These are phyloP conservation scores for Micromys minutus DNA, from an alignment of 2,113 vertebrate genomes.

Conservation along the genomic window DNA sequence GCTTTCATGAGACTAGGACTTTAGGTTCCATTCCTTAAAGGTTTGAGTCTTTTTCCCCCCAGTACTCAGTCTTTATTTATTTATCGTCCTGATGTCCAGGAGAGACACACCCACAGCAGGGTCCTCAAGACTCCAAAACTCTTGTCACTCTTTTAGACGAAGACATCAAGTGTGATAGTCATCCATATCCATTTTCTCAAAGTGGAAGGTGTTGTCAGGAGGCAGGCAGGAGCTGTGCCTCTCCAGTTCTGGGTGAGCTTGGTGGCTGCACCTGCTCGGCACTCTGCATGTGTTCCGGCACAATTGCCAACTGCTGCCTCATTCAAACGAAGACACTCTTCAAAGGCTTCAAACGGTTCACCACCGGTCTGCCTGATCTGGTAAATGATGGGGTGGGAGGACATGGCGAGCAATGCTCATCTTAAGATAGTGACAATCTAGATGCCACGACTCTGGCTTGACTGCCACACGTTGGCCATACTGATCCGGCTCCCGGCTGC, in stretches of 20 bases:
- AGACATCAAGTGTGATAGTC: no score
- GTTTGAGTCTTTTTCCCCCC: not conserved
- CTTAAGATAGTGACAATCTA: conserved; percentile 91
- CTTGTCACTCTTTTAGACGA: not conserved
- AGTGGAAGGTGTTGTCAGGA: conserved; percentile 54
- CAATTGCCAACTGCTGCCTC: conserved; percentile 87
- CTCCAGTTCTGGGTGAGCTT: not conserved
- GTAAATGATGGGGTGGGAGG: conserved; percentile 93
- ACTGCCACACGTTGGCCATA: conserved; percentile 93
- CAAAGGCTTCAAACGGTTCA: conserved; percentile 90
- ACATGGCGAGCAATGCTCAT: conserved; percentile 91
- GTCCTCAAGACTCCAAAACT: not conserved
- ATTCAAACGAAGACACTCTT: conserved; percentile 91
- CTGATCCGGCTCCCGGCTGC: conserved; percentile 91
- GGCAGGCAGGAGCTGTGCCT: conserved; percentile 68
- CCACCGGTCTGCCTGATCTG: conserved; percentile 91
- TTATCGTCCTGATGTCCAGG: conserved; percentile 3
- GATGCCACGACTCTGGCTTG: conserved; percentile 93
- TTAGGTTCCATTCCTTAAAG: no score
- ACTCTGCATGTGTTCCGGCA: conserved; percentile 88
- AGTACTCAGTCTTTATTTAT: conserved; percentile 66
- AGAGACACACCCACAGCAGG: not conserved
- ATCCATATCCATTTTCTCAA: not conserved
- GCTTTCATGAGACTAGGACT: no score
- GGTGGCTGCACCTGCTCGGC: conserved; percentile 90